Percentiles rank a stretch among this genome's conserved stretches.
Conservation (phyloP, 92 coral and sea anemone species). For the Phenganax subtilis region DNA sequence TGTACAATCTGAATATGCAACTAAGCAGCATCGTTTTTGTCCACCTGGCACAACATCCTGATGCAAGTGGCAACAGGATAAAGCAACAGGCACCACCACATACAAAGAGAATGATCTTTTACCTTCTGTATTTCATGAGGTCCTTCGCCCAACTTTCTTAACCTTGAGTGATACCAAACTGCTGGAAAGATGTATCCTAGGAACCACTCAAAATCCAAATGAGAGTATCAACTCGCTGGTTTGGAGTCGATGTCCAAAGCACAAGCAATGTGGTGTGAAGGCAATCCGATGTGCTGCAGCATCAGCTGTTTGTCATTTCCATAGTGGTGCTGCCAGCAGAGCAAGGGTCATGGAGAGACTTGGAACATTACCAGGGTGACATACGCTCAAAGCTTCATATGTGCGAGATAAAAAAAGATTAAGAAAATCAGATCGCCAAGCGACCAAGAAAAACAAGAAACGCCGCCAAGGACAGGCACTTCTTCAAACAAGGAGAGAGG, state of each 20-base stretch:
- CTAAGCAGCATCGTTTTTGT: slow-evolving; percentile 44
- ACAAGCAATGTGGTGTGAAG: slow-evolving; percentile 7
- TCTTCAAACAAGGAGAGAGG: slow-evolving; percentile 44
- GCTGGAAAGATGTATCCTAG: slow-evolving; percentile 29
- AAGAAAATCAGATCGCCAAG: slow-evolving; percentile 49
- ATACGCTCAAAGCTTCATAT: slow-evolving; percentile 29
- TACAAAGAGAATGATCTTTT: slow-evolving; percentile 40
- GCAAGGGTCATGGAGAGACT: neutral
- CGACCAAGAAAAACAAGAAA: slow-evolving; percentile 47
- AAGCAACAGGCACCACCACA: slow-evolving; percentile 35
- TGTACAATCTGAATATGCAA: slow-evolving; percentile 6
- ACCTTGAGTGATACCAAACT: slow-evolving; percentile 6
- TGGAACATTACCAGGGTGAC: neutral
- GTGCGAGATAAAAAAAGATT: slow-evolving; percentile 38
- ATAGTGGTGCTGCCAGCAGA: too few species aligned
- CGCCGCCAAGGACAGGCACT: slow-evolving; percentile 43
- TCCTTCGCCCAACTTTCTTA: neutral
- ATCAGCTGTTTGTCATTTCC: slow-evolving; percentile 7
- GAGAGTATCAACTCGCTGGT: slow-evolving; percentile 24
- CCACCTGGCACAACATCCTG: slow-evolving; percentile 44
- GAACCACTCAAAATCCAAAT: slow-evolving; percentile 40
- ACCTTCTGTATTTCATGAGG: slow-evolving; percentile 23
- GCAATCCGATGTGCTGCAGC: neutral
- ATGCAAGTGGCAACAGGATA: slow-evolving; percentile 52
- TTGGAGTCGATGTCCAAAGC: neutral